phyloP scores from a whole-genome alignment of 2,797 vertebrate genomes.

The Micropoecilia bifurca region DNA sequence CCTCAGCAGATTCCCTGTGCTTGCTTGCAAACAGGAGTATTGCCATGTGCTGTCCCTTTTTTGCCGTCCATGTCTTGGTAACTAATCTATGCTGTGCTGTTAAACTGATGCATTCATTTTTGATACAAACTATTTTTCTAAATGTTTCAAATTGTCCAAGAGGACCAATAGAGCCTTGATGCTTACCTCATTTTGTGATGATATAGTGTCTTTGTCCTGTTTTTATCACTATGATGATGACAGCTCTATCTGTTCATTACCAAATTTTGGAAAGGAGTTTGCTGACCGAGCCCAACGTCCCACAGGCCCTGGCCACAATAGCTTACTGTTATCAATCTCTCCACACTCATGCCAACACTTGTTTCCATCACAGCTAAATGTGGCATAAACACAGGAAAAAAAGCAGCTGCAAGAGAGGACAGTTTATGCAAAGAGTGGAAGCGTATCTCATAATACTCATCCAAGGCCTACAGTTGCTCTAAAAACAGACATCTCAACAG shows the following conservation, averaged over 20 bases:
- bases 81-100: neutral
- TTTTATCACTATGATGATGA: constrained; percentile 69
- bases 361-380: constrained; percentile 25
- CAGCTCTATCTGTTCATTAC: constrained; percentile 72
- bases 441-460: constrained; percentile 8
- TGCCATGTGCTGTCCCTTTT: neutral
- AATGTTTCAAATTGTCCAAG: neutral
- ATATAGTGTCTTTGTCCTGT: constrained; percentile 57
- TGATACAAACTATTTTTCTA: neutral
- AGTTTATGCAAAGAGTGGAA: neutral
- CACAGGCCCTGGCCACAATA: constrained; percentile 48
- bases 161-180: constrained; percentile 5
- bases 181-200: constrained; percentile 30
- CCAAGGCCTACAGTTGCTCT: constrained; percentile 18
- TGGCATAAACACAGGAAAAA: constrained; percentile 13
- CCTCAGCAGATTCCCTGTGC: neutral
- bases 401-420: constrained; percentile 10
- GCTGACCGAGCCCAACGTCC: constrained; percentile 66
- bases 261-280: constrained; percentile 65
- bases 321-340: constrained; percentile 64
- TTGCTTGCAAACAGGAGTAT: neutral
- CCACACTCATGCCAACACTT: constrained; percentile 29
- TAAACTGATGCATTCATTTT: neutral
- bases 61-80: neutral
- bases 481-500: constrained; percentile 39